These are phyloP conservation scores for Eulithis testata DNA, from an alignment of 2,888 invertebrate species.

Conservation along the genomic window DNA sequence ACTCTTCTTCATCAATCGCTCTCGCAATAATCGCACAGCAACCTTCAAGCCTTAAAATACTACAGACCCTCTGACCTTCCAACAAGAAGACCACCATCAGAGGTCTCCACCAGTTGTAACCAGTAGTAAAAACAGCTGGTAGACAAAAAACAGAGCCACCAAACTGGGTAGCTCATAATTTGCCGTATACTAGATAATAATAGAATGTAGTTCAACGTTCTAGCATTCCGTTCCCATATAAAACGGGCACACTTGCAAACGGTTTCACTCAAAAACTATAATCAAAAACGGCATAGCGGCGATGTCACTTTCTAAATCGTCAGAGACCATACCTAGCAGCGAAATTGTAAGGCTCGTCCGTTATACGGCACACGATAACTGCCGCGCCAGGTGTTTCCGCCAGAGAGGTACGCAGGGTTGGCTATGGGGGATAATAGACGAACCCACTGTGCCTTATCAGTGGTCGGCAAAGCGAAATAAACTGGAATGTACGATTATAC, in stretches of 20 bases:
- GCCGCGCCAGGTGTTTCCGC: constrained; percentile 18
- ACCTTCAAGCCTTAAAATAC: neutral
- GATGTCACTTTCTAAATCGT: constrained; percentile 43
- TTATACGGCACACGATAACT: constrained; percentile 27
- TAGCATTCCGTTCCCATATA: constrained; percentile 20
- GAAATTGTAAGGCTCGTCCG: constrained; percentile 30
- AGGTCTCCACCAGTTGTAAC: no score
- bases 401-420: neutral
- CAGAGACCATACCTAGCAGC: constrained; percentile 26
- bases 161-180: no score
- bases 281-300: constrained; percentile 35
- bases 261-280: constrained; percentile 38
- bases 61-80: no score
- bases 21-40: constrained; percentile 9
- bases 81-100: no score
- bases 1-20: neutral
- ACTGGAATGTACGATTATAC: no score
- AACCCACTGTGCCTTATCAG: no score
- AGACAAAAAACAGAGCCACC: no score
- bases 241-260: constrained; percentile 21
- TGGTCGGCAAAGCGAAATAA: no score
- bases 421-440: neutral
- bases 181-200: neutral
- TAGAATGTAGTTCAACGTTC: constrained; percentile 1
- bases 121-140: no score